phyloP scores from a whole-genome alignment of 2,888 invertebrate species.

The Autographa pulchrina region DNA sequence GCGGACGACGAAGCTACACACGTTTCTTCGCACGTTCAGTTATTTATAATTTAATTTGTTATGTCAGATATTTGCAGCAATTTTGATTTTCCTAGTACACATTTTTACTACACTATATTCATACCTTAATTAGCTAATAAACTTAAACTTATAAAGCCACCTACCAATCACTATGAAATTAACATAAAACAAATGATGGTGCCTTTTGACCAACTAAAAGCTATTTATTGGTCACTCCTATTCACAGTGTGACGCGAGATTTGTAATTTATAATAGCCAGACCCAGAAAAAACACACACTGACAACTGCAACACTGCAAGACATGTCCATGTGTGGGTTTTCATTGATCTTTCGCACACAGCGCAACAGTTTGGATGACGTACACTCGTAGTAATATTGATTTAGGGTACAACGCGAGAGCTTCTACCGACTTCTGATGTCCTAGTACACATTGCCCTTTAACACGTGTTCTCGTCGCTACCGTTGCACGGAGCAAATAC shows the following conservation, averaged over 20 bases:
- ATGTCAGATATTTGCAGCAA: too few species aligned
- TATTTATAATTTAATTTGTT: too few species aligned
- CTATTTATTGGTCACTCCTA: not conserved
- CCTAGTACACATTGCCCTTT: constrained; percentile 41
- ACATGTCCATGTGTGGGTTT: not conserved
- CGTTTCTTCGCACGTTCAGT: not conserved
- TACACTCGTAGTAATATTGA: not conserved
- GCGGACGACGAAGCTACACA: not conserved
- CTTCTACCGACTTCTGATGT: constrained; percentile 11
- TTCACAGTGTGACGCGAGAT: not conserved
- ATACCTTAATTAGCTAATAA: too few species aligned
- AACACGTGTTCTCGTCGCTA: constrained; percentile 26
- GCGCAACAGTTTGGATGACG: not conserved
- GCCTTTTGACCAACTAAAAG: too few species aligned
- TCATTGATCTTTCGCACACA: not conserved
- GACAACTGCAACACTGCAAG: not conserved
- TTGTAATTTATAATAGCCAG: not conserved
- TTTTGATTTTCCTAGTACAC: too few species aligned
- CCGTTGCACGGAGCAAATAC: not conserved
- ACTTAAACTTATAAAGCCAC: too few species aligned
- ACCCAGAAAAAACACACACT: not conserved
- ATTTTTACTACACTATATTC: too few species aligned
- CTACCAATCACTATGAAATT: too few species aligned
- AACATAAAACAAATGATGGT: too few species aligned
- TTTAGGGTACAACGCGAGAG: not conserved